A percentile compares a stretch with the other conserved stretches of the same genome.
Evolutionary conservation across 2,888 invertebrate species (phyloP).

Genomic region (Cephus sareptanus): DNA sequence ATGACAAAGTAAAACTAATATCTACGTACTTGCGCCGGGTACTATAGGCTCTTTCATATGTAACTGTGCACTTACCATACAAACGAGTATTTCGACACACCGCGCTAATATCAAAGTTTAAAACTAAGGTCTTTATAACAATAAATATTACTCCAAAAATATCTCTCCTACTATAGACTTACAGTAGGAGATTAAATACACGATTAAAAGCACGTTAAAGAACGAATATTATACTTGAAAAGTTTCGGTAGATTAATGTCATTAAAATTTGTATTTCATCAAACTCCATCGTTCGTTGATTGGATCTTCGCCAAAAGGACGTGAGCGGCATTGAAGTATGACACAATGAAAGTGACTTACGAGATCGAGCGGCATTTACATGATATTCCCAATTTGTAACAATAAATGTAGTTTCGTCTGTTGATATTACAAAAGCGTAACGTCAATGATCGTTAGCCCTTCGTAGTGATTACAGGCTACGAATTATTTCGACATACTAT

Average conservation of each 20-base stretch:
- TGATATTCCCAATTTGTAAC: neutral
- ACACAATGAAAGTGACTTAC: neutral
- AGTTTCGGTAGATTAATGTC: neutral
- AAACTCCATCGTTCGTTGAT: neutral
- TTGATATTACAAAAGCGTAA: neutral
- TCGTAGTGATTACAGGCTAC: neutral
- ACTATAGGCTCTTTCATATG: neutral
- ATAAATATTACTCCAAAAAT: neutral
- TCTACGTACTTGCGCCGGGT: neutral
- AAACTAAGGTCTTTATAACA: neutral
- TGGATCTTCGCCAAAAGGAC: neutral
- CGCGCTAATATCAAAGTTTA: neutral
- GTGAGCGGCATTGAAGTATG: neutral
- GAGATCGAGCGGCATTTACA: neutral
- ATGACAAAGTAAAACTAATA: neutral
- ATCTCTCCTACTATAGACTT: neutral
- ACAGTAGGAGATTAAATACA: too few species aligned
- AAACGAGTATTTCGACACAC: neutral
- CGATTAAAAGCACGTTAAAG: too few species aligned
- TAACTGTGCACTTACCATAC: neutral
- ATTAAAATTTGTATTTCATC: neutral
- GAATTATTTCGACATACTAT: too few species aligned
- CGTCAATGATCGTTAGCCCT: neutral
- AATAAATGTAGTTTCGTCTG: neutral
- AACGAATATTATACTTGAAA: neutral